Conservation (phyloP, 2,888 invertebrate genomes). For the Rhingia campestris region DNA sequence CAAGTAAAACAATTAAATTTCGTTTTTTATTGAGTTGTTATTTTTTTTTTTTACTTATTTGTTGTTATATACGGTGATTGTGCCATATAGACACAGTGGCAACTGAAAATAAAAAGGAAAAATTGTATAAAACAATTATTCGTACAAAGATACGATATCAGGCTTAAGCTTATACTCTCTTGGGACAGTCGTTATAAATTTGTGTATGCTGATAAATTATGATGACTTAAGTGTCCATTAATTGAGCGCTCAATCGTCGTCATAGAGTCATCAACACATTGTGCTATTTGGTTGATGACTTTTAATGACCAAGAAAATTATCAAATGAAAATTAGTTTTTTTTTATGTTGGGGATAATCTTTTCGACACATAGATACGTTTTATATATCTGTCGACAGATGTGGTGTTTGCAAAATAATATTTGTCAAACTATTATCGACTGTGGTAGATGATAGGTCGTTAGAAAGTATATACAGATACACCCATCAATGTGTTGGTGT, state of each 20-base stretch:
- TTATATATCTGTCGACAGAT: background rate
- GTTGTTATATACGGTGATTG: background rate
- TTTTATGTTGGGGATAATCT: too few species aligned
- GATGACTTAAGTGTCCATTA: conserved; percentile 56
- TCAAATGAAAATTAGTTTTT: conserved; percentile 25
- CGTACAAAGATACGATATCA: conserved; percentile 56
- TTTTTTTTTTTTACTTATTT: conserved; percentile 12
- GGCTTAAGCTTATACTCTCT: background rate
- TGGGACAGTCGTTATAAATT: conserved; percentile 27
- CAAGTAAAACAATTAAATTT: conserved; percentile 73
- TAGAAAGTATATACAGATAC: conserved; percentile 10
- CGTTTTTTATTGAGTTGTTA: conserved; percentile 48
- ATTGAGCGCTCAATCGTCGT: conserved; percentile 33
- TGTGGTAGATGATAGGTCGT: conserved; percentile 21
- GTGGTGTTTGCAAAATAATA: background rate
- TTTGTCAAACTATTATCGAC: background rate
- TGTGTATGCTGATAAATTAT: conserved; percentile 50
- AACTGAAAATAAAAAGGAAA: background rate
- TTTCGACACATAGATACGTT: too few species aligned
- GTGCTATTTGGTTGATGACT: conserved; percentile 37
- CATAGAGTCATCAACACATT: conserved; percentile 20
- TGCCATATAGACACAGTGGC: conserved; percentile 57
- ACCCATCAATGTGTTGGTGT: background rate
- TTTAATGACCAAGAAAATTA: conserved; percentile 40
- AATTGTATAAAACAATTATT: conserved; percentile 37